A percentile compares a stretch with the other conserved stretches of the same genome.
Evolutionary conservation across 2,797 vertebrate genomes (phyloP).

Genomic region (Neopelma chrysocephalum): DNA sequence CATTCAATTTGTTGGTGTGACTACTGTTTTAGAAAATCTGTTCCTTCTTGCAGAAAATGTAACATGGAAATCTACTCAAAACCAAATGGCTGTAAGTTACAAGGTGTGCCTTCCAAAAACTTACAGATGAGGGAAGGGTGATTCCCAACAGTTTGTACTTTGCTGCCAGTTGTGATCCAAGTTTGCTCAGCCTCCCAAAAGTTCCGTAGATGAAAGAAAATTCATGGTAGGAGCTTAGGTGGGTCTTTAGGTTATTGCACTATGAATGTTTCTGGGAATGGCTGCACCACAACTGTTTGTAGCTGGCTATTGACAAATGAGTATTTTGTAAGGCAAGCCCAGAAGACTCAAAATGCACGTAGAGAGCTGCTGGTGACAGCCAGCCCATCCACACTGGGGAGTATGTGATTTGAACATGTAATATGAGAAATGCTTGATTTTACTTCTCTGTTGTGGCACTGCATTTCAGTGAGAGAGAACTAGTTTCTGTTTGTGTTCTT

Average conservation of each 20-base stretch:
- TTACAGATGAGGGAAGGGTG: not conserved
- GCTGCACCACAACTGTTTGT: not conserved
- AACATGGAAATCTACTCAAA: not conserved
- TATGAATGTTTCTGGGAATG: not conserved
- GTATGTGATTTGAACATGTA: not conserved
- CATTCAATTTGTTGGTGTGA: not conserved
- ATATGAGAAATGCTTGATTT: not conserved
- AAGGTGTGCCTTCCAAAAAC: not conserved
- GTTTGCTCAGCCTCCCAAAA: not conserved
- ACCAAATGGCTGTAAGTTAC: not conserved
- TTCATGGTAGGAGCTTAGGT: not conserved
- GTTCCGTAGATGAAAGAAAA: not conserved
- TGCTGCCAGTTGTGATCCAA: not conserved
- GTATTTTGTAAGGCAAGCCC: not conserved
- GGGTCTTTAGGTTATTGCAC: not conserved
- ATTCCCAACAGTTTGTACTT: not conserved
- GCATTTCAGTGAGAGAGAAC: not conserved
- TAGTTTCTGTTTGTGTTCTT: not conserved
- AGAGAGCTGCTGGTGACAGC: not conserved
- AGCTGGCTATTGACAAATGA: not conserved
- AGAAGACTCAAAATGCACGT: not conserved
- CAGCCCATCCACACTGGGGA: fast-evolving
- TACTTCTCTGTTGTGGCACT: not conserved
- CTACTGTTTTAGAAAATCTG: not conserved
- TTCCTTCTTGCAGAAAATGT: not conserved